phyloP scores from a whole-genome alignment of 2,113 vertebrate species.

The Archocentrus centrarchus region DNA sequence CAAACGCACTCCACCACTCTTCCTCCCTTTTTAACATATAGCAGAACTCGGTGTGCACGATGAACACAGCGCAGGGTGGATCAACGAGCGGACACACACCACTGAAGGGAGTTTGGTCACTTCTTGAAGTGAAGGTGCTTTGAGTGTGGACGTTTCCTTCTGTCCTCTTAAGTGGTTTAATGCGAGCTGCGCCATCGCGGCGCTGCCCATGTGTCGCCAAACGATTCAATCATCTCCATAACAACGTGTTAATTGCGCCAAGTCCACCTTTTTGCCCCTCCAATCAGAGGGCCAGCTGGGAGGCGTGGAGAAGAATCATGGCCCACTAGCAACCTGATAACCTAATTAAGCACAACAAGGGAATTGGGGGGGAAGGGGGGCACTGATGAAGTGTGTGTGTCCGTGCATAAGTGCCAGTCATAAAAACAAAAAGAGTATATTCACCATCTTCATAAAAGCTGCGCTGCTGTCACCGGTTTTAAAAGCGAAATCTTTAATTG shows the following conservation, averaged over 20 bases:
- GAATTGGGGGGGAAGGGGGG: not conserved
- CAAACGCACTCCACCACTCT: not conserved
- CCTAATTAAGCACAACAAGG: conserved; percentile 67
- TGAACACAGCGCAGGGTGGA: not conserved
- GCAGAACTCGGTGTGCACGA: rapidly evolving
- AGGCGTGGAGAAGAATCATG: conserved; percentile 49
- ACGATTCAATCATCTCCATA: conserved; percentile 62
- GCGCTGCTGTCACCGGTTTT: conserved; percentile 15
- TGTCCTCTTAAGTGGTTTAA: not conserved
- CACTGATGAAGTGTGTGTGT: not conserved
- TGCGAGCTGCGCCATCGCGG: not conserved
- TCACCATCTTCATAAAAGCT: not conserved
- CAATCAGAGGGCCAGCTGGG: conserved; percentile 73
- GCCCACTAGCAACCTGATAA: conserved; percentile 69
- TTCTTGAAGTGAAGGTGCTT: not conserved
- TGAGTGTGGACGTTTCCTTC: not conserved
- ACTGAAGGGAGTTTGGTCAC: not conserved
- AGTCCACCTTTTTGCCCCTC: conserved; percentile 66
- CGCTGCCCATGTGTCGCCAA: not conserved
- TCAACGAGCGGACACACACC: not conserved
- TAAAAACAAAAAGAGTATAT: not conserved
- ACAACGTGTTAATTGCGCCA: conserved; percentile 67
- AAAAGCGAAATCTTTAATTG: conserved; percentile 68
- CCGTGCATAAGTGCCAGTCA: not conserved
- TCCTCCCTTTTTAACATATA: not conserved